These are phyloP conservation scores for Poecilia wingei DNA, from an alignment of 2,797 vertebrate species.

Conservation along the genomic window DNA sequence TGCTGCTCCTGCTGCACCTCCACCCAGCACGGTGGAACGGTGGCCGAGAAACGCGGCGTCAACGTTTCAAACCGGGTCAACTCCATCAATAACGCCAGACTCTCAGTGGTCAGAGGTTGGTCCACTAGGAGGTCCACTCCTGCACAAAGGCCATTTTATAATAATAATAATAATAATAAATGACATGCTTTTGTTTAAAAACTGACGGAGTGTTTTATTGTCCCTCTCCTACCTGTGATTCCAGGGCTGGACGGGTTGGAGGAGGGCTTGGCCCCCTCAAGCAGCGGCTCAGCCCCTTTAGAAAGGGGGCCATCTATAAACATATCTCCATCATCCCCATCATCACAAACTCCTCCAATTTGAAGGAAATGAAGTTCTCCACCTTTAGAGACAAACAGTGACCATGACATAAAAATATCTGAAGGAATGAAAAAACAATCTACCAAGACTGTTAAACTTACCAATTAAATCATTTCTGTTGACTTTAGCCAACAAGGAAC, in stretches of 20 bases:
- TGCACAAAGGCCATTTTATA: conserved; percentile 44
- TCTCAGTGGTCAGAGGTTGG: conserved; percentile 90
- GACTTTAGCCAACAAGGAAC: not conserved
- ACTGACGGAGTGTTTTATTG: not conserved
- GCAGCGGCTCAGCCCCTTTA: conserved; percentile 92
- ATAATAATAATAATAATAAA: not conserved
- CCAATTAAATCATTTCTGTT: not conserved
- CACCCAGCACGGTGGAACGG: conserved; percentile 97
- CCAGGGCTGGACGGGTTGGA: conserved; percentile 97
- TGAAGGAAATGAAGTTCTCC: conserved; percentile 99
- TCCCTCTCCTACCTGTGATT: conserved; percentile 86
- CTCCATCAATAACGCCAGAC: conserved; percentile 94
- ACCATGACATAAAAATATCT: not conserved
- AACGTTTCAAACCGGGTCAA: conserved; percentile 97
- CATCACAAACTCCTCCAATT: conserved; percentile 98
- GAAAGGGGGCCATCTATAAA: conserved; percentile 96
- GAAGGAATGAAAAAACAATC: not conserved
- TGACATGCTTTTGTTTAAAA: not conserved
- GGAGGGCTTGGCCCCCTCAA: conserved; percentile 91
- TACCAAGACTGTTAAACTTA: not conserved
- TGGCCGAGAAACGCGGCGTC: conserved; percentile 96
- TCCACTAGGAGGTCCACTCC: conserved; percentile 97
- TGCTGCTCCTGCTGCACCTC: conserved; percentile 99
- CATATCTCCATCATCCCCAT: conserved; percentile 96
- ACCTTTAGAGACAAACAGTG: conserved; percentile 77